A percentile compares a stretch with the other conserved stretches of the same genome.
Conservation (phyloP, 2,797 vertebrate genomes). For the Forpus xanthops region DNA sequence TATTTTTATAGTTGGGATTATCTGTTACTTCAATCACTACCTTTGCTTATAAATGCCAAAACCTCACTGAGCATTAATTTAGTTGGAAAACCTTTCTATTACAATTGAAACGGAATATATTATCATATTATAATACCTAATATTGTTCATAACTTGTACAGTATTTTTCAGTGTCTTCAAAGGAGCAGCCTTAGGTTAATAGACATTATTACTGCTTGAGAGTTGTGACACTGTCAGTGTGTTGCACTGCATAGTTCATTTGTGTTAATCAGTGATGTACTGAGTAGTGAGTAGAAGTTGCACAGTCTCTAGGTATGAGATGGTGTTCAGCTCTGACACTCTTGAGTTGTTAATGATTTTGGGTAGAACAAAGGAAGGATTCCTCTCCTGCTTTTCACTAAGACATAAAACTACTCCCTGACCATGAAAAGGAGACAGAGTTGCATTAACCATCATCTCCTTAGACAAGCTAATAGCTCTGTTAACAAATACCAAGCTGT, state of each 20-base stretch:
- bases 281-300: not conserved
- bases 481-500: not conserved
- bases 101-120: not conserved
- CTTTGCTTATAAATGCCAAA: not conserved
- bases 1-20: not conserved
- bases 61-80: not conserved
- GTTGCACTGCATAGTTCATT: not conserved
- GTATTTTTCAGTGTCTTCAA: not conserved
- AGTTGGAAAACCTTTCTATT: not conserved
- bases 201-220: not conserved
- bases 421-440: not conserved
- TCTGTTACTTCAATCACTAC: not conserved
- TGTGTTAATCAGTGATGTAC: not conserved
- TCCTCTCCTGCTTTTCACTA: not conserved
- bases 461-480: not conserved
- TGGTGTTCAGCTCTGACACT: not conserved
- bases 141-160: not conserved
- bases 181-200: not conserved
- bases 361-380: not conserved
- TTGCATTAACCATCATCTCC: not conserved
- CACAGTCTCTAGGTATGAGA: not conserved
- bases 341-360: not conserved
- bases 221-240: not conserved
- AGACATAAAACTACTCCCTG: not conserved
- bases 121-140: not conserved